Conservation (phyloP, 2,113 vertebrate species). For the Pimephales promelas region DNA sequence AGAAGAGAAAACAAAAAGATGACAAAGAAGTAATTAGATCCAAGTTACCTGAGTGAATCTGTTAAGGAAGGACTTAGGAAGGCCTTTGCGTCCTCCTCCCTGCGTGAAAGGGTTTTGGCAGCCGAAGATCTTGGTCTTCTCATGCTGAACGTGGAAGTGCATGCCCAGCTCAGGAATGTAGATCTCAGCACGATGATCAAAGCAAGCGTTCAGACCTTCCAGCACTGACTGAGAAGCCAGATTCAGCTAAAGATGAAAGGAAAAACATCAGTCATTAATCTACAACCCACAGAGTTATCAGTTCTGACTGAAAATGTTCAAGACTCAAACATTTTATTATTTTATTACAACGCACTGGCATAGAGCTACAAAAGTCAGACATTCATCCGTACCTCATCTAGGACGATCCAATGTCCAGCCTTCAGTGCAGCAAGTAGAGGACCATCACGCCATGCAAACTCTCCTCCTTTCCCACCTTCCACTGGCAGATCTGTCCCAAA, state of each 20-base stretch:
- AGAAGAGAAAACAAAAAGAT: background rate
- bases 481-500: constrained; percentile 97
- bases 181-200: constrained; percentile 96
- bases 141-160: constrained; percentile 91
- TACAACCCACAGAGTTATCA: background rate
- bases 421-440: constrained; percentile 91
- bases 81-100: constrained; percentile 94
- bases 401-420: constrained; percentile 93
- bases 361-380: too few species aligned
- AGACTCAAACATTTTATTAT: background rate
- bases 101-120: constrained; percentile 97
- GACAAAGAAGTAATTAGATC: background rate
- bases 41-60: constrained; percentile 90
- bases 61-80: constrained; percentile 96
- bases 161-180: constrained; percentile 92
- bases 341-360: too few species aligned
- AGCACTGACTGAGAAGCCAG: constrained; percentile 95
- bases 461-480: constrained; percentile 94
- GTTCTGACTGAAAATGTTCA: background rate
- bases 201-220: constrained; percentile 97
- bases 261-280: background rate
- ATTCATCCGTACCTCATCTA: constrained; percentile 85
- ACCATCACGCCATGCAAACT: constrained; percentile 96
- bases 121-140: constrained; percentile 94
- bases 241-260: constrained; percentile 79